These are phyloP conservation scores for Himalopsyche kuldschensis DNA, from an alignment of 2,888 invertebrate genomes.

Conservation along the genomic window DNA sequence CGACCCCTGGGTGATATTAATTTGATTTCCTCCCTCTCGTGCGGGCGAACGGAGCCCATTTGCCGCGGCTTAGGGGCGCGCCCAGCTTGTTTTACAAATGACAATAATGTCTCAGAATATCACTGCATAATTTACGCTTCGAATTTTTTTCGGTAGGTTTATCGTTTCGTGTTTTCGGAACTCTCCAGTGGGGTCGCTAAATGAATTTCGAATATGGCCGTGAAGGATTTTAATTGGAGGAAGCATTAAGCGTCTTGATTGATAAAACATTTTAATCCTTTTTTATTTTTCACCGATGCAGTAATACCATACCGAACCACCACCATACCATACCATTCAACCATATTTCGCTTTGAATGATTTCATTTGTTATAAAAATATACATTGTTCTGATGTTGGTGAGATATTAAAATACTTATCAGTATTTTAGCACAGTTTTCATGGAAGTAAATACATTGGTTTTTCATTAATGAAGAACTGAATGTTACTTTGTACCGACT, in stretches of 20 bases:
- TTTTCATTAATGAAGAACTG: too few relatives aligned
- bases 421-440: too few relatives aligned
- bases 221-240: not conserved
- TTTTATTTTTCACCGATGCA: not conserved
- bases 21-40: conserved; percentile 29
- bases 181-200: not conserved
- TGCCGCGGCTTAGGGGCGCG: conserved; percentile 41
- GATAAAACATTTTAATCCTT: not conserved
- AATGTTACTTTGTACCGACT: too few relatives aligned
- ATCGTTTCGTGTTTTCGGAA: conserved; percentile 5
- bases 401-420: too few relatives aligned
- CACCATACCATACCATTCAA: too few relatives aligned
- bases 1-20: conserved; percentile 32
- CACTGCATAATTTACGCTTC: conserved; percentile 37
- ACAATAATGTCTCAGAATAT: conserved; percentile 41
- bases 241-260: not conserved
- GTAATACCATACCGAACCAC: too few relatives aligned
- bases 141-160: conserved; percentile 22
- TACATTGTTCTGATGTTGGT: too few relatives aligned
- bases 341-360: too few relatives aligned
- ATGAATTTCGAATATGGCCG: not conserved
- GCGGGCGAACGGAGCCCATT: conserved; percentile 19
- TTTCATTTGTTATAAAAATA: too few relatives aligned
- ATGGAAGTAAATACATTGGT: too few relatives aligned
- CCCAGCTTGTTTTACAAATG: conserved; percentile 47